phyloP scores from a whole-genome alignment of 2,113 vertebrate species.

The Naja naja region DNA sequence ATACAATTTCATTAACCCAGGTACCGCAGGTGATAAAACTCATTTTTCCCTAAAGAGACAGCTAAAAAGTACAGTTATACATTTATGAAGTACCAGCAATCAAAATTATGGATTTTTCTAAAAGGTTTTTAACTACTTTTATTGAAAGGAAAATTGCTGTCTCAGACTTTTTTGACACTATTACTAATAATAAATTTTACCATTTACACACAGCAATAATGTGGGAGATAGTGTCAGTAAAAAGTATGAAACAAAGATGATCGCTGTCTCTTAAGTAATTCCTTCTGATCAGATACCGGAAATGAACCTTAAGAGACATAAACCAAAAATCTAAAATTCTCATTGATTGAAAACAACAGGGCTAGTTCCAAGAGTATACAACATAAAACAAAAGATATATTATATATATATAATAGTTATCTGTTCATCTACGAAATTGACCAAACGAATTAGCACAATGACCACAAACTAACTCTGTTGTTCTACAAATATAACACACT shows the following conservation, averaged over 20 bases:
- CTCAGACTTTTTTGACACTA: slow-evolving; percentile 82
- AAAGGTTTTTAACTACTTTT: slow-evolving; percentile 89
- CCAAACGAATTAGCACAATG: background rate
- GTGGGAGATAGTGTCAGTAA: slow-evolving; percentile 79
- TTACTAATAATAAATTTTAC: slow-evolving; percentile 82
- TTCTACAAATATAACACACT: background rate
- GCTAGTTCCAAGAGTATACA: background rate
- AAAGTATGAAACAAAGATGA: slow-evolving; percentile 76
- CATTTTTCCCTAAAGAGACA: slow-evolving; percentile 88
- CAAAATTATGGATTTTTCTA: slow-evolving; percentile 88
- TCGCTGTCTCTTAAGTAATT: slow-evolving; percentile 70
- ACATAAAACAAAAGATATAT: rapidly evolving
- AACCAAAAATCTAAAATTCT: slow-evolving; percentile 55
- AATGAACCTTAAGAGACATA: slow-evolving; percentile 64
- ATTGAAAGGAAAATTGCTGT: slow-evolving; percentile 86
- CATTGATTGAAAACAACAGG: slow-evolving; percentile 37
- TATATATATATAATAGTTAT: background rate
- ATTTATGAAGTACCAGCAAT: slow-evolving; percentile 87
- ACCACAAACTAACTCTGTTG: background rate
- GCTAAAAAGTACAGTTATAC: slow-evolving; percentile 89
- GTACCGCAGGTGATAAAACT: slow-evolving; percentile 87
- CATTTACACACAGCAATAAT: slow-evolving; percentile 76
- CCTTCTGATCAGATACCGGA: slow-evolving; percentile 74
- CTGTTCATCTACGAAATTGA: background rate
- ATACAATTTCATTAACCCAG: slow-evolving; percentile 86